A percentile compares a stretch with the other conserved stretches of the same genome.
These are phyloP conservation scores for Linnaemya vulpina DNA, from an alignment of 2,888 invertebrate genomes.

Conservation along the genomic window DNA sequence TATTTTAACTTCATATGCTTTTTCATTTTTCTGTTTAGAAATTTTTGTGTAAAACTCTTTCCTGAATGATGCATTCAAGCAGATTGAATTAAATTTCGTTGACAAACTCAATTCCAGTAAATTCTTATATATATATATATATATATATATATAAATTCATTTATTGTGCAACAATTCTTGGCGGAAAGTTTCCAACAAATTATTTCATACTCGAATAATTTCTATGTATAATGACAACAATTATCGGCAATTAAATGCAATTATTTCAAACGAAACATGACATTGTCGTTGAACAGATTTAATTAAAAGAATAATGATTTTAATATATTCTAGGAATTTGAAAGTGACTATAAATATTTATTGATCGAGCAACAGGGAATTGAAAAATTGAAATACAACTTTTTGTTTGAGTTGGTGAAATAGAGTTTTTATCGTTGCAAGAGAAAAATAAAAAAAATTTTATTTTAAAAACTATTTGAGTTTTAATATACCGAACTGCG, in stretches of 20 bases:
- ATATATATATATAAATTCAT: neutral
- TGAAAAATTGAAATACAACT: too few species aligned
- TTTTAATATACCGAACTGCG: too few species aligned
- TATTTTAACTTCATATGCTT: neutral
- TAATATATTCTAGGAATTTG: constrained; percentile 48
- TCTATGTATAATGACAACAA: constrained; percentile 40
- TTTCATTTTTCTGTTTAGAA: constrained; percentile 7
- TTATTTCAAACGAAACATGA: constrained; percentile 35
- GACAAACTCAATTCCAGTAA: constrained; percentile 4
- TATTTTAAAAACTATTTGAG: too few species aligned
- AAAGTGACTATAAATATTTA: constrained; percentile 54
- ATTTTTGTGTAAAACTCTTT: constrained; percentile 28
- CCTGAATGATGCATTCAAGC: constrained; percentile 50
- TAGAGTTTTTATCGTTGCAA: too few species aligned
- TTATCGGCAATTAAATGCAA: constrained; percentile 58
- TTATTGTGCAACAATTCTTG: neutral
- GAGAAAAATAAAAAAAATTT: too few species aligned
- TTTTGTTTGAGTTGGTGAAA: too few species aligned
- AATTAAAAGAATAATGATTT: neutral
- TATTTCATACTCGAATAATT: neutral
- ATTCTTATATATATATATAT: neutral
- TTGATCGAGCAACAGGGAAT: neutral
- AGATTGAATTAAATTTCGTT: constrained; percentile 48
- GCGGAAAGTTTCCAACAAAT: neutral
- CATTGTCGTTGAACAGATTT: constrained; percentile 7